Evolutionary conservation across 92 coral and sea anemone species (phyloP).

Genomic region (Porites cylindrica): DNA sequence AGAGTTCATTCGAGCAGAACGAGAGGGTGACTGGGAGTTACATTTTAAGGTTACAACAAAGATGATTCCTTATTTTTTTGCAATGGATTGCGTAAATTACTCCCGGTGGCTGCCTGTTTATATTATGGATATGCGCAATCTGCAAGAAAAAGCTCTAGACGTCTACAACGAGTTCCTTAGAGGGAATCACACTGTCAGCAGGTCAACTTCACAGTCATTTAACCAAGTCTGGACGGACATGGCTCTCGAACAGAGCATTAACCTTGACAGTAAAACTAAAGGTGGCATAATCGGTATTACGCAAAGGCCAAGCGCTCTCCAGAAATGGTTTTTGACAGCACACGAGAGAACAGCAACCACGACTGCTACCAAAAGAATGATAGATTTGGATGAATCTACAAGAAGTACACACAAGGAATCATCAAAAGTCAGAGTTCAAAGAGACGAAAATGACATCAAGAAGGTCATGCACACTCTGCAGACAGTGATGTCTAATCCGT

Average conservation of each 20-base stretch:
- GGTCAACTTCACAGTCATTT: no score
- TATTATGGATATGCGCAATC: conserved; percentile 47
- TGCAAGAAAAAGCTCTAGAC: no score
- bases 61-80: conserved; percentile 58
- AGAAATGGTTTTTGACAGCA: conserved; percentile 43
- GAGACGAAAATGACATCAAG: conserved; percentile 9
- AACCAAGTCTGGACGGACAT: no score
- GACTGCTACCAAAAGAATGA: conserved; percentile 47
- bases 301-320: conserved; percentile 45
- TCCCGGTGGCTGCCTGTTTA: conserved; percentile 71
- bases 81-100: conserved; percentile 62
- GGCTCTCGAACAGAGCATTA: conserved; percentile 60
- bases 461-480: conserved; percentile 6
- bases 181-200: no score
- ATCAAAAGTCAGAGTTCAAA: not conserved
- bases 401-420: conserved; percentile 37
- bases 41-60: conserved; percentile 49
- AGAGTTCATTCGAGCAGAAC: conserved; percentile 62
- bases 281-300: conserved; percentile 71
- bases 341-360: conserved; percentile 49
- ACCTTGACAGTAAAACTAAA: conserved; percentile 63
- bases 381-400: conserved; percentile 24
- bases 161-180: no score
- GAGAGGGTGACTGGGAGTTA: conserved; percentile 55
- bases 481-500: conserved; percentile 30